Base-by-base conservation (phyloP, 2,113 vertebrate genomes). In the Epinephelus moara region DNA sequence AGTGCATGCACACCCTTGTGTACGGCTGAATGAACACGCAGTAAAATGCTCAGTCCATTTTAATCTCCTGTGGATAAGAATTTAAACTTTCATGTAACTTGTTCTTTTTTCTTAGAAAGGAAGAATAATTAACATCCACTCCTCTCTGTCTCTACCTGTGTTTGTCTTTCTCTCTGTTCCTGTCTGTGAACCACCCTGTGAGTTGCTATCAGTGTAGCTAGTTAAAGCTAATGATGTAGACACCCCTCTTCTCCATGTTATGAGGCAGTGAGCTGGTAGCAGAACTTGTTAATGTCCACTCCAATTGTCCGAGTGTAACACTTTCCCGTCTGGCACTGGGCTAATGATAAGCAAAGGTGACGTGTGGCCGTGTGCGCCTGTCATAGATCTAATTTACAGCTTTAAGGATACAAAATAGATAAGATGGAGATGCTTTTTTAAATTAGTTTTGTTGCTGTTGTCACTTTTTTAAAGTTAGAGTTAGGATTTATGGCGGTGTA, bases 161-260 rank as follows among this genome's bases (percentile, higher is more conserved):
- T 7, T 45, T 57, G 8, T 72, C 19, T 53, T 0, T 27, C 9
- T 61, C n/a, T 23, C 2, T 17, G 6, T 61, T 59, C 47, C 25
- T 79, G 47, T 30, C 78, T 52, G 60, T 70, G 75, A 82, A 81
- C 78, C 82, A 86, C 83, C 89, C 79, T 77, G 78, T 91, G 86
- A 84, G 90, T 81, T 88, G 85, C 56, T 81, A 84, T 92, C 77
- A 79, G 75, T 82, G 78, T 62, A 85, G 63, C 88, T 82, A 50
- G 82, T 94, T 93, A 91, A 92, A 91, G 87, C 91, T 93, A 94
- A 94, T 93, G 89, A 93, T 92, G 86, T 86, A 64, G 84, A 89
- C 92, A 85, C 83, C 88, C 74, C 70, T 84, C 77, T 85, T 50
- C 63, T 88, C 67, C 57, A 70, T 80, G 88, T 93, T 94, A 94